Conservation (phyloP, 2,888 invertebrate species). For the Dynastes grantii region DNA sequence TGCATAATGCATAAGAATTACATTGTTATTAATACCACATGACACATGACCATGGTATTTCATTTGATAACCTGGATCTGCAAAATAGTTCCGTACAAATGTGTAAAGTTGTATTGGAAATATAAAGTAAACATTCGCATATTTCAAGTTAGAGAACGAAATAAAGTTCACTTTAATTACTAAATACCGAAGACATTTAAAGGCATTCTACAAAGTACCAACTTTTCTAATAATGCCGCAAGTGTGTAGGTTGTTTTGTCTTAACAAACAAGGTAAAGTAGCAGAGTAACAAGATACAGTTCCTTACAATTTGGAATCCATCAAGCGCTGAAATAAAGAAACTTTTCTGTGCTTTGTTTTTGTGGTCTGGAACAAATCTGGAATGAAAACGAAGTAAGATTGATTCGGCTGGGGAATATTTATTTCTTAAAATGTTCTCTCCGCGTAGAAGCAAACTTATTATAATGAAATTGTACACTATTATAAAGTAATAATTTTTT, state of each 20-base stretch:
- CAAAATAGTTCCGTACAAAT: neutral
- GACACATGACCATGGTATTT: too few relatives aligned
- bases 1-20: too few relatives aligned
- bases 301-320: conserved; percentile 39
- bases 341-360: conserved; percentile 28
- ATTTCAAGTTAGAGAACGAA: neutral
- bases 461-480: too few relatives aligned
- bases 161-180: conserved; percentile 36
- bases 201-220: conserved; percentile 30
- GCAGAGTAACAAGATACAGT: conserved; percentile 34
- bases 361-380: neutral
- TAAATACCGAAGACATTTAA: conserved; percentile 39
- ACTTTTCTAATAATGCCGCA: conserved; percentile 44
- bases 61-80: too few relatives aligned
- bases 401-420: neutral
- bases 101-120: neutral
- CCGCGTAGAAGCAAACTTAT: too few relatives aligned
- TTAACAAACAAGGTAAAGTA: conserved; percentile 41
- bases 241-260: conserved; percentile 22
- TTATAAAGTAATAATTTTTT: neutral
- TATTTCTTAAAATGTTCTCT: neutral
- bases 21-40: too few relatives aligned
- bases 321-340: conserved; percentile 35
- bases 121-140: neutral
- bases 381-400: conserved; percentile 9